Evolutionary conservation across 2,113 vertebrate genomes (phyloP).

Genomic region (Xerus inauris): DNA sequence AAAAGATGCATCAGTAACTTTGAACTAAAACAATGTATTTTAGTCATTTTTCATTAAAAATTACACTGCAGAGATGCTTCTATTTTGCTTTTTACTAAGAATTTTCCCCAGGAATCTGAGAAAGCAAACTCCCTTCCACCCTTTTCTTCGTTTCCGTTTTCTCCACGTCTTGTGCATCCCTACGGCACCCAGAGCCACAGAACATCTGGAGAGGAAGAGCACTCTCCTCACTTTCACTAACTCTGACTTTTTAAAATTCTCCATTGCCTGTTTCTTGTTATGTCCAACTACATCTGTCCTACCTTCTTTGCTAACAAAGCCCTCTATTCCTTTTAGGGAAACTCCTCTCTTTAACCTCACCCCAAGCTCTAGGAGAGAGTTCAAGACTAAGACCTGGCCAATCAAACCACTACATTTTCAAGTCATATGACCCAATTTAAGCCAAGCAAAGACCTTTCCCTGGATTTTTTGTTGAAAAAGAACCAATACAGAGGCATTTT

Average conservation of each 20-base stretch:
- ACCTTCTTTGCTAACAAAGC: background rate
- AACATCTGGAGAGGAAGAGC: background rate
- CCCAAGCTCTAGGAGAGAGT: background rate
- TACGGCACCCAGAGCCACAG: background rate
- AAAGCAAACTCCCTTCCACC: background rate
- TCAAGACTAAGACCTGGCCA: background rate
- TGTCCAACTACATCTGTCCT: background rate
- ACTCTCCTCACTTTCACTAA: background rate
- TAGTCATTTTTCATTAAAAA: background rate
- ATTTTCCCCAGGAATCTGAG: background rate
- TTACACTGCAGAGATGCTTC: background rate
- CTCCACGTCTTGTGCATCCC: background rate
- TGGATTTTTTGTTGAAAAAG: background rate
- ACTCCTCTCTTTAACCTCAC: background rate
- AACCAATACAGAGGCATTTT: background rate
- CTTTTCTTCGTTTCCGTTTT: background rate
- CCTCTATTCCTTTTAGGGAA: background rate
- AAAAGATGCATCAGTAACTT: background rate
- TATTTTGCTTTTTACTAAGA: background rate
- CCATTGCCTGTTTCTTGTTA: background rate
- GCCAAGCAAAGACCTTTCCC: background rate
- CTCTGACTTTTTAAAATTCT: background rate
- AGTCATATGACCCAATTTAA: background rate
- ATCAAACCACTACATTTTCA: background rate
- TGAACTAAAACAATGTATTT: background rate